Evolutionary conservation across 2,113 vertebrate genomes (phyloP).

Genomic region (Caretta caretta): DNA sequence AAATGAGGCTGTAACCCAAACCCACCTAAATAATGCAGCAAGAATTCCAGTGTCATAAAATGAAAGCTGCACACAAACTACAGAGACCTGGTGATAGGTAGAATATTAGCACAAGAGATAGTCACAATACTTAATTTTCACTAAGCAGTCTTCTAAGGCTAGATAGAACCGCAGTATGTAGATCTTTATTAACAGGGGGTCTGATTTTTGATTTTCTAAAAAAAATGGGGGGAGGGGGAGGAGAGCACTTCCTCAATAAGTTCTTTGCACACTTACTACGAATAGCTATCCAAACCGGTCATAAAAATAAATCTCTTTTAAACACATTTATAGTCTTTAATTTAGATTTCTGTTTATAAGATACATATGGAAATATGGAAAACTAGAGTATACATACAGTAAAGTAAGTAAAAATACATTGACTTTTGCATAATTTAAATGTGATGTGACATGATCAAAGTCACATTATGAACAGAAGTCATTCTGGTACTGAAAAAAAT

Average conservation of each 20-base stretch:
- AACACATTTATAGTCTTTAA: background rate
- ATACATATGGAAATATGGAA: background rate
- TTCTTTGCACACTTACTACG: background rate
- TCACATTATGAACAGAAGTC: background rate
- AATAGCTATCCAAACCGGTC: background rate
- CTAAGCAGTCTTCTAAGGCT: background rate
- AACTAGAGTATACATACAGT: background rate
- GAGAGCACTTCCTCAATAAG: background rate
- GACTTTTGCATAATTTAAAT: background rate
- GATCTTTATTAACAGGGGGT: background rate
- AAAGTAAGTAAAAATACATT: background rate
- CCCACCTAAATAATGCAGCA: background rate
- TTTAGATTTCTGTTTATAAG: background rate
- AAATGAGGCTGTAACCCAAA: background rate
- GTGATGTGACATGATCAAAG: background rate
- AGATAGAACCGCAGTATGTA: background rate
- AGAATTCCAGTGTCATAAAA: slow-evolving; percentile 12
- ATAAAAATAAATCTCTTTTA: background rate
- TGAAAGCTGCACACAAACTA: background rate
- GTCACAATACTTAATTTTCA: background rate
- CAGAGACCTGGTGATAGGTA: background rate
- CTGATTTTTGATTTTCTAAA: background rate
- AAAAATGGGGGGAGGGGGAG: background rate
- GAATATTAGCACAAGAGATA: background rate
- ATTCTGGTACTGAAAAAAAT: background rate